Conservation (phyloP, 2,797 vertebrate species). For the Sebastes elongatus region DNA sequence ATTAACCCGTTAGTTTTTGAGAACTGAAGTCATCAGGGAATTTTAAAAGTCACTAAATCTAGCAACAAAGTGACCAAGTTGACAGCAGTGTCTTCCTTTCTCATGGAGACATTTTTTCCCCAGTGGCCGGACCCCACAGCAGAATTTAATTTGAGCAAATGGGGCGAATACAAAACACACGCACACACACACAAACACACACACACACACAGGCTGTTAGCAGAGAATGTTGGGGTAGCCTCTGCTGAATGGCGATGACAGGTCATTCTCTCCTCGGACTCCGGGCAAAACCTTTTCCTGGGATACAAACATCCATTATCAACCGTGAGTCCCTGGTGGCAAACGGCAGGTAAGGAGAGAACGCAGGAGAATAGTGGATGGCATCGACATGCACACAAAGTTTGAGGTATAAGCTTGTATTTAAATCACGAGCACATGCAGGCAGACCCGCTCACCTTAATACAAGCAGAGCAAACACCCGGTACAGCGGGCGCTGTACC, state of each 20-base stretch:
- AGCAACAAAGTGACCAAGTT: not conserved
- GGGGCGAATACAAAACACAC: not conserved
- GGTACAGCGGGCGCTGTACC: no score
- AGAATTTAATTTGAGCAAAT: constrained; percentile 25
- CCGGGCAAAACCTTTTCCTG: constrained; percentile 27
- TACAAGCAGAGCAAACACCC: not conserved
- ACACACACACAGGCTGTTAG: not conserved
- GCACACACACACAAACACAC: not conserved
- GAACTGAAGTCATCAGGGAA: not conserved
- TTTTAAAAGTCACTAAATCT: constrained; percentile 12
- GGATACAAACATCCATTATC: constrained; percentile 50
- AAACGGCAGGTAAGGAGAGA: constrained; percentile 1
- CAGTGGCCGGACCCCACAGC: not conserved
- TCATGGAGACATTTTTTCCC: not conserved
- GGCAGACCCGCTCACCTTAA: not conserved
- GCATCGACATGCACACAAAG: not conserved
- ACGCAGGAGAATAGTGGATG: not conserved
- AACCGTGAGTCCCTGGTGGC: constrained; percentile 35
- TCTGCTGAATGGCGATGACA: constrained; percentile 26
- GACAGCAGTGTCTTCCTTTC: not conserved
- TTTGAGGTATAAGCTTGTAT: not conserved
- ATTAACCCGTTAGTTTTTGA: not conserved
- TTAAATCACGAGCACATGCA: not conserved
- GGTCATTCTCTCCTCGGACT: constrained; percentile 49
- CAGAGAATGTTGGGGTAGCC: constrained; percentile 2